A percentile compares a stretch with the other conserved stretches of the same genome.
Evolutionary conservation across 2,888 invertebrate genomes (phyloP).

Genomic region (Trilocha varians): DNA sequence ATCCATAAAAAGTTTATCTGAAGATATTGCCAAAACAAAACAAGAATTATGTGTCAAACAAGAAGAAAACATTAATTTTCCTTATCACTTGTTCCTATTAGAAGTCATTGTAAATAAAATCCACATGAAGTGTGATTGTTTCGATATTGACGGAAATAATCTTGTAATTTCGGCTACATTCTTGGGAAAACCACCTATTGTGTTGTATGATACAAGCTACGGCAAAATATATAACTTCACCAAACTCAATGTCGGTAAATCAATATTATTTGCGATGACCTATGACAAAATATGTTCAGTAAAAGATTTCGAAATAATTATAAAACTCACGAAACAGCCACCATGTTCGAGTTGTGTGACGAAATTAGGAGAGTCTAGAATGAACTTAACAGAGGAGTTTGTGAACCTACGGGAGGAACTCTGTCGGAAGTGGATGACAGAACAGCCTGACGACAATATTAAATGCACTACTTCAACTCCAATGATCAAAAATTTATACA

Average conservation of each 20-base stretch:
- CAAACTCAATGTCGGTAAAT: conserved; percentile 57
- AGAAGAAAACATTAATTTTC: conserved; percentile 45
- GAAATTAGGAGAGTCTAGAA: conserved; percentile 50
- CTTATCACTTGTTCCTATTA: conserved; percentile 58
- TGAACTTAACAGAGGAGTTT: conserved; percentile 56
- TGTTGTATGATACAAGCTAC: conserved; percentile 51
- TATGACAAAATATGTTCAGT: conserved; percentile 61
- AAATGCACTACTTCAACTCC: conserved; percentile 57
- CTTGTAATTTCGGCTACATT: conserved; percentile 54
- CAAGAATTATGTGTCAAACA: conserved; percentile 25
- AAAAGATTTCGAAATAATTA: conserved; percentile 43
- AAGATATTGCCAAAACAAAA: conserved; percentile 48
- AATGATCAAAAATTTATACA: conserved; percentile 52
- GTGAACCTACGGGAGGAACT: conserved; percentile 44
- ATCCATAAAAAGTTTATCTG: conserved; percentile 49
- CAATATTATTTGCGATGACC: conserved; percentile 61
- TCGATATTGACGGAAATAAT: conserved; percentile 55
- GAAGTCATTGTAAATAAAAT: conserved; percentile 64
- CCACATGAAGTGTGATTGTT: conserved; percentile 66
- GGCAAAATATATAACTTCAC: conserved; percentile 49
- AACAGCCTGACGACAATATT: conserved; percentile 55
- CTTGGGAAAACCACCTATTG: conserved; percentile 53
- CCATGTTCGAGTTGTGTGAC: conserved; percentile 55
- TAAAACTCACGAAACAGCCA: conserved; percentile 54
- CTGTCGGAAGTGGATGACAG: conserved; percentile 49